phyloP scores from a whole-genome alignment of 2,113 vertebrate species.

The Isurus oxyrinchus region DNA sequence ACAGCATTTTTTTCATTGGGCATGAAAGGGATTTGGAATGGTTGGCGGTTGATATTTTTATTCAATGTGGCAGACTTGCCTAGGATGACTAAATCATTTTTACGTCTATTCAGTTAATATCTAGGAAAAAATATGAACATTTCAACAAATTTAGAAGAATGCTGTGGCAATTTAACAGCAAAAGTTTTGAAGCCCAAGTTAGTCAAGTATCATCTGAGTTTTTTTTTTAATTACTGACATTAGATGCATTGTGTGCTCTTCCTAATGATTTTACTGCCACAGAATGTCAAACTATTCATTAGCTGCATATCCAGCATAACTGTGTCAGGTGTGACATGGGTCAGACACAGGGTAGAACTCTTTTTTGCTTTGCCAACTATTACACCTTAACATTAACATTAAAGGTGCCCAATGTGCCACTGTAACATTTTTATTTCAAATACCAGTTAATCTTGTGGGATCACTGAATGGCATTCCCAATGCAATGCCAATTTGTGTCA shows the following conservation, averaged over 20 bases:
- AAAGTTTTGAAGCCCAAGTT: background rate
- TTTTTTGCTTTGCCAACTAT: background rate
- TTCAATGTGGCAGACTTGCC: background rate
- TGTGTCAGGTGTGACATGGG: background rate
- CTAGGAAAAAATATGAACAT: background rate
- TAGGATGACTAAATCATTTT: background rate
- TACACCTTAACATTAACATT: background rate
- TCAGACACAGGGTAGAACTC: background rate
- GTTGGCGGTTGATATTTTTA: background rate
- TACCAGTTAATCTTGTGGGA: background rate
- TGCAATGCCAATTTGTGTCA: background rate
- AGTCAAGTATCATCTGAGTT: background rate
- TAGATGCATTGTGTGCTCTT: background rate
- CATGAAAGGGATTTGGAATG: background rate
- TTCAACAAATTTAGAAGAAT: background rate
- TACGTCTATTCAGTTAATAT: background rate
- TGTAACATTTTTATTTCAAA: background rate
- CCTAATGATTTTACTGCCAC: background rate
- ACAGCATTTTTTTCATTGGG: background rate
- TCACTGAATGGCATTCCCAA: background rate
- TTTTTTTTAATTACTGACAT: background rate
- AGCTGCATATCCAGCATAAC: background rate
- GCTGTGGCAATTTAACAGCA: background rate
- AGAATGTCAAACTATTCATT: background rate
- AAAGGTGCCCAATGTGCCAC: background rate